phyloP scores from a whole-genome alignment of 92 coral and sea anemone genomes.

The Meandrina meandrites region DNA sequence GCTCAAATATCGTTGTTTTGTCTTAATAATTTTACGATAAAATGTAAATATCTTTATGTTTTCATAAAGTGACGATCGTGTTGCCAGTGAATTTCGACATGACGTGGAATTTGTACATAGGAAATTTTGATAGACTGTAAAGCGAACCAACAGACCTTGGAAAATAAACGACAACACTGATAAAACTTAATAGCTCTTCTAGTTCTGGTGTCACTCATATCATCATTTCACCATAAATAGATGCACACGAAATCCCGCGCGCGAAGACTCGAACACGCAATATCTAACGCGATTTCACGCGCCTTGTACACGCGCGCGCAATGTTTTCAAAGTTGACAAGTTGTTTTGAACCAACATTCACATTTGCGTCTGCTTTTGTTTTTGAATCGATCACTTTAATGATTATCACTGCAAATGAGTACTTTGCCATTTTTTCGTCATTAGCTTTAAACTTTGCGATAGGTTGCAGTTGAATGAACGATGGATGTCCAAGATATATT shows the following conservation, averaged over 20 bases:
- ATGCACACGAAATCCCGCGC: neutral
- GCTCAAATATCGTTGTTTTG: neutral
- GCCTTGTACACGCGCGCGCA: neutral
- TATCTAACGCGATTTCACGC: neutral
- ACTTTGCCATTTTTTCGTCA: neutral
- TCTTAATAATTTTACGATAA: neutral
- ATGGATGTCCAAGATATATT: neutral
- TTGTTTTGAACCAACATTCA: neutral
- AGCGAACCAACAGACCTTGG: neutral
- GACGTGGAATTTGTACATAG: conserved; percentile 11
- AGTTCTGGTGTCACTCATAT: neutral
- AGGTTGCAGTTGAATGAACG: neutral
- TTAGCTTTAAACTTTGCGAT: neutral
- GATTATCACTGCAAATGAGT: neutral
- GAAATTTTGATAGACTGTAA: neutral
- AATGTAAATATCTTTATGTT: neutral
- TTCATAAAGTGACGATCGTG: neutral
- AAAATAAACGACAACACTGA: conserved; percentile 13
- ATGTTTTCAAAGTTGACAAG: neutral
- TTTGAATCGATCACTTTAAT: neutral
- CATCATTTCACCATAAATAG: neutral
- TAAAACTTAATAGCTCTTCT: neutral
- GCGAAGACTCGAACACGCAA: neutral
- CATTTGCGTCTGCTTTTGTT: neutral
- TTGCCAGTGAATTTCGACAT: neutral